Conservation (phyloP, 2,888 invertebrate genomes). For the Scrobipalpa costella region DNA sequence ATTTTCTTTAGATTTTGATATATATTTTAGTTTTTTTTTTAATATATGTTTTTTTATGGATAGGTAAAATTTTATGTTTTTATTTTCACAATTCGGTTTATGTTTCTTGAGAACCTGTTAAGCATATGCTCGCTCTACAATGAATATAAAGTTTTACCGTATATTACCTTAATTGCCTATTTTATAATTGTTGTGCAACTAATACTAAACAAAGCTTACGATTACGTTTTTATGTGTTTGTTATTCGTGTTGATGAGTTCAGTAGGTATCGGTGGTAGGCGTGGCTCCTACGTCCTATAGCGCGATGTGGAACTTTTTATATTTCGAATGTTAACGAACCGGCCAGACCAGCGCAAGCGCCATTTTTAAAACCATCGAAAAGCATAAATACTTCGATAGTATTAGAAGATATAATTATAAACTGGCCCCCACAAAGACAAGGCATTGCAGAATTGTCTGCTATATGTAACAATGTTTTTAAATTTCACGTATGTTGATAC, state of each 20-base stretch:
- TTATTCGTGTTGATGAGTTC: not conserved
- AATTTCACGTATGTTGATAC: slow-evolving; percentile 32
- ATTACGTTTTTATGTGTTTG: slow-evolving; percentile 12
- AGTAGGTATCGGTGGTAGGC: slow-evolving; percentile 10
- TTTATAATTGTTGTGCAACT: too few relatives aligned
- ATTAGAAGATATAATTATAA: not conserved
- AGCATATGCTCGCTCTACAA: too few relatives aligned
- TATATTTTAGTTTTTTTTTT: not conserved
- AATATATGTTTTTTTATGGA: too few relatives aligned
- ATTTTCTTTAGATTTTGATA: not conserved
- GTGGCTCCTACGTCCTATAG: slow-evolving; percentile 23
- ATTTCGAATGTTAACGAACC: slow-evolving; percentile 22
- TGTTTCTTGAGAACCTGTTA: too few relatives aligned
- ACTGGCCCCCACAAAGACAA: not conserved
- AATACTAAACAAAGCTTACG: not conserved
- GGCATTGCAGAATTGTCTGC: not conserved
- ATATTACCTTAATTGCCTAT: too few relatives aligned
- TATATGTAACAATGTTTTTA: slow-evolving; percentile 35
- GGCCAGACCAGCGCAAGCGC: slow-evolving; percentile 5
- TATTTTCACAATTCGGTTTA: too few relatives aligned
- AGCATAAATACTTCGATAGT: not conserved
- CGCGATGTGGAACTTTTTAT: slow-evolving; percentile 17
- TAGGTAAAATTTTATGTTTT: too few relatives aligned
- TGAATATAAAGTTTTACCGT: too few relatives aligned
- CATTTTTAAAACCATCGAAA: not conserved